Evolutionary conservation across 2,797 vertebrate genomes (phyloP).

Genomic region (Trachurus trachurus): DNA sequence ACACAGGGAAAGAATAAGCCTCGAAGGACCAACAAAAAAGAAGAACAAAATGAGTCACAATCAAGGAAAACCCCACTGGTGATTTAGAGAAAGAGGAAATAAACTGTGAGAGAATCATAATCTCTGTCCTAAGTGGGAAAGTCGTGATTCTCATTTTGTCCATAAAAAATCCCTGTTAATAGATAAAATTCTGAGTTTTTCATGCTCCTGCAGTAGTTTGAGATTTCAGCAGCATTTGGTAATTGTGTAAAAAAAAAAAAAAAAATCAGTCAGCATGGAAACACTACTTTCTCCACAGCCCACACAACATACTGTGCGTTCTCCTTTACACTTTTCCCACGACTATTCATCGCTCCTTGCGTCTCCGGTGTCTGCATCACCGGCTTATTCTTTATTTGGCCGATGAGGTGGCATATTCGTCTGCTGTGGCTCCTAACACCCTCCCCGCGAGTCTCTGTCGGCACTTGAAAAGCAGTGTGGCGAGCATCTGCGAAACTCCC

Average conservation of each 20-base stretch:
- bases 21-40: background rate
- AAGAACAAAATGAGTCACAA: constrained; percentile 22
- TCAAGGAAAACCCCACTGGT: constrained; percentile 18
- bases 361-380: constrained; percentile 25
- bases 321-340: background rate
- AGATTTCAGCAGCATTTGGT: background rate
- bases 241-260: background rate
- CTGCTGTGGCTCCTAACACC: constrained; percentile 30
- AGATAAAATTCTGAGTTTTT: background rate
- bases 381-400: constrained; percentile 50
- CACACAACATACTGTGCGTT: constrained; percentile 32
- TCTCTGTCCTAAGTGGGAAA: constrained; percentile 9
- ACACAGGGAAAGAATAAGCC: background rate
- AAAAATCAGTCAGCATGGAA: background rate
- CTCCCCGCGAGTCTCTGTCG: constrained; percentile 39
- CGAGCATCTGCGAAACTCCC: constrained; percentile 61
- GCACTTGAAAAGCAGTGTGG: constrained; percentile 61
- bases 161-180: background rate
- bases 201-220: background rate
- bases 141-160: background rate
- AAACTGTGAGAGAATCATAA: constrained; percentile 7
- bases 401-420: constrained; percentile 58
- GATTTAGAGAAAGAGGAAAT: background rate
- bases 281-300: background rate
- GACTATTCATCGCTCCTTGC: constrained; percentile 1